phyloP scores from a whole-genome alignment of 2,797 vertebrate species.

The Avahi laniger region DNA sequence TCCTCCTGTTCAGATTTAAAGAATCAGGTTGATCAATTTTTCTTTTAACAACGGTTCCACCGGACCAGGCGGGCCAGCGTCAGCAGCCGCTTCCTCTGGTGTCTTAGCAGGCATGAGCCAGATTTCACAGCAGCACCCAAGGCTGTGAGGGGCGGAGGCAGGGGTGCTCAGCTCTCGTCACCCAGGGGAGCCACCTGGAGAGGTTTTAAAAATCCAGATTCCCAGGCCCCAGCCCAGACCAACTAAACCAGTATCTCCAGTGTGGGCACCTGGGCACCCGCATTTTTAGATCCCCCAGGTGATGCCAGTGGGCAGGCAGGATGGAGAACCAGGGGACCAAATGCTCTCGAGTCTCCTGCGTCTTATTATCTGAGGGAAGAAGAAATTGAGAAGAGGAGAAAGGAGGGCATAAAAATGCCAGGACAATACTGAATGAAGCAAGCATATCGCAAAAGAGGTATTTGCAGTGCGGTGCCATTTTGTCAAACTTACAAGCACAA shows the following conservation, averaged over 20 bases:
- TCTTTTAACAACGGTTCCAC: neutral
- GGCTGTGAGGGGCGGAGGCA: neutral
- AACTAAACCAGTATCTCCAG: no score
- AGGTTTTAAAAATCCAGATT: neutral
- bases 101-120: no score
- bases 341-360: neutral
- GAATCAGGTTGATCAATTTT: accelerated
- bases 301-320: neutral
- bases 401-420: neutral
- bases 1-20: neutral
- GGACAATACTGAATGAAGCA: neutral
- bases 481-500: neutral
- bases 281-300: no score
- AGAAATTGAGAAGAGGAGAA: neutral
- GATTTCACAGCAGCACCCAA: neutral
- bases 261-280: neutral
- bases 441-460: neutral
- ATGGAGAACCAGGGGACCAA: accelerated
- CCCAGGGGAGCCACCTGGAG: neutral
- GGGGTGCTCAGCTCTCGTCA: neutral
- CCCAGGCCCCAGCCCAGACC: neutral
- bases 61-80: neutral
- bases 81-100: neutral
- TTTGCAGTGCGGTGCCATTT: neutral
- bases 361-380: neutral